phyloP scores from a whole-genome alignment of 2,888 invertebrate genomes.

The Candidula unifasciata region DNA sequence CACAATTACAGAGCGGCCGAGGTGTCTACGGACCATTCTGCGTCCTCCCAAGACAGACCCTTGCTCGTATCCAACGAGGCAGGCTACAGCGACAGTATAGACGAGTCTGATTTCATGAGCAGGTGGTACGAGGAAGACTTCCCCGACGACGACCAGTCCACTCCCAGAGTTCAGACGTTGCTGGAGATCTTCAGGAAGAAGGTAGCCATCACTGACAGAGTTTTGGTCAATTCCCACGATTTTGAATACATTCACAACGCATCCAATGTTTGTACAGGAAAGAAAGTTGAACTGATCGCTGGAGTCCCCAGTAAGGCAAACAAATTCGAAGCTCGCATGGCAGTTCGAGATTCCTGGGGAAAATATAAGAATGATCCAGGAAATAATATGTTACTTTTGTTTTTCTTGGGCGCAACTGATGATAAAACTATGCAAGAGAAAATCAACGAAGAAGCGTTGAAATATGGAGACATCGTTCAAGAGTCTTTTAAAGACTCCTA shows the following conservation, averaged over 20 bases:
- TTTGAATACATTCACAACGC: slow-evolving; percentile 54
- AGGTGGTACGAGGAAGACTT: slow-evolving; percentile 30
- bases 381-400: slow-evolving; percentile 64
- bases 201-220: neutral
- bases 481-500: slow-evolving; percentile 77
- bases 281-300: slow-evolving; percentile 57
- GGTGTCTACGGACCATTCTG: neutral
- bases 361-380: slow-evolving; percentile 57
- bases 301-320: slow-evolving; percentile 67
- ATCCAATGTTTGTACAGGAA: slow-evolving; percentile 48
- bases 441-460: slow-evolving; percentile 65
- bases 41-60: neutral
- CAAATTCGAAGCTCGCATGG: slow-evolving; percentile 64
- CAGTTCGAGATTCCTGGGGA: slow-evolving; percentile 75
- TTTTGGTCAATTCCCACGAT: slow-evolving; percentile 40
- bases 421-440: slow-evolving; percentile 51
- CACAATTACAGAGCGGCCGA: neutral
- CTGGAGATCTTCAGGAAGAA: slow-evolving; percentile 17
- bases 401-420: slow-evolving; percentile 65
- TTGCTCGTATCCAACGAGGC: neutral
- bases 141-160: neutral
- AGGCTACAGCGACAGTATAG: neutral
- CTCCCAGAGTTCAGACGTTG: neutral
- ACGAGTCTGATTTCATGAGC: neutral
- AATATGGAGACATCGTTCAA: slow-evolving; percentile 73